Percentiles rank a stretch among this genome's conserved stretches.
phyloP scores from a whole-genome alignment of 1,140 invertebrate species.

The Drosophila sucinea region DNA sequence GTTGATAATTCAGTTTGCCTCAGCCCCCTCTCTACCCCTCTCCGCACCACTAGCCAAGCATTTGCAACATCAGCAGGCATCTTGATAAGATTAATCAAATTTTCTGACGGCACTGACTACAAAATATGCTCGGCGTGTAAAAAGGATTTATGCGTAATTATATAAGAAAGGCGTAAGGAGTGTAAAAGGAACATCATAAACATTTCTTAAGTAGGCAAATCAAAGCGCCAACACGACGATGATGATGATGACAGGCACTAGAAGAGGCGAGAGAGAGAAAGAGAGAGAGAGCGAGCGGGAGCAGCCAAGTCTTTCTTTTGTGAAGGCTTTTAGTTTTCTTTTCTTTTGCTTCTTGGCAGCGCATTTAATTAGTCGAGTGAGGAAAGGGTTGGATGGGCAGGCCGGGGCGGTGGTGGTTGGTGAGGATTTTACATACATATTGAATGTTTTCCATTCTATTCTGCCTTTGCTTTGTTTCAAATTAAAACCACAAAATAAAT shows the following conservation, averaged over 20 bases:
- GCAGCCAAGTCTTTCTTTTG: slow-evolving; percentile 2
- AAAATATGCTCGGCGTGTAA: slow-evolving; percentile 72
- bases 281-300: slow-evolving; percentile 42
- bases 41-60: background rate
- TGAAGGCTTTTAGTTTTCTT: slow-evolving; percentile 65
- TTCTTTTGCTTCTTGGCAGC: slow-evolving; percentile 66
- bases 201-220: slow-evolving; percentile 47
- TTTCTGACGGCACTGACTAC: slow-evolving; percentile 52
- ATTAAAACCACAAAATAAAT: slow-evolving; percentile 75
- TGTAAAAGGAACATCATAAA: slow-evolving; percentile 22
- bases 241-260: background rate
- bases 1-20: slow-evolving; percentile 72
- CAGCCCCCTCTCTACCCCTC: slow-evolving; percentile 39
- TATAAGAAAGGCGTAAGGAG: slow-evolving; percentile 76
- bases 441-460: slow-evolving; percentile 1
- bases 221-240: slow-evolving; percentile 52
- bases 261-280: slow-evolving; percentile 37
- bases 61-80: slow-evolving; percentile 39
- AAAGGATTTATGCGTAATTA: slow-evolving; percentile 80
- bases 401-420: background rate
- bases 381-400: background rate
- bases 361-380: slow-evolving; percentile 58
- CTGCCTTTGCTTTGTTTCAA: slow-evolving; percentile 1
- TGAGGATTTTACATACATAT: slow-evolving; percentile 4
- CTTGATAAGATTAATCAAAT: slow-evolving; percentile 83